Conservation (phyloP, 2,797 vertebrate genomes). For the Naso thynnoides region DNA sequence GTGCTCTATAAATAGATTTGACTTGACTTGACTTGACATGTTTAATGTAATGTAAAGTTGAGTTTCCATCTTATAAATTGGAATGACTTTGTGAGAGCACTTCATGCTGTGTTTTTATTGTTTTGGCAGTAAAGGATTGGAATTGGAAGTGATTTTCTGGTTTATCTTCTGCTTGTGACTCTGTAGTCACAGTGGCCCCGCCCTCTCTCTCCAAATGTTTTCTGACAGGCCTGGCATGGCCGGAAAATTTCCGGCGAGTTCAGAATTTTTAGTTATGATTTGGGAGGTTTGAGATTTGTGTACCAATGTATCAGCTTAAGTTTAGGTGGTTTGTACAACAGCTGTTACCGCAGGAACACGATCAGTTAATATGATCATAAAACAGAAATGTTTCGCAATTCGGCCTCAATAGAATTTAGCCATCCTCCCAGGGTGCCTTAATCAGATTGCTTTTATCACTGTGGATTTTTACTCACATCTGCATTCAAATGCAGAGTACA, state of each 20-base stretch:
- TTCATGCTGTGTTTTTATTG: not conserved
- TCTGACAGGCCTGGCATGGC: not conserved
- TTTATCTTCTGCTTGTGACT: not conserved
- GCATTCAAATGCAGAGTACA: not conserved
- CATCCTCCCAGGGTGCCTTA: not conserved
- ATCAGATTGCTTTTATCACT: not conserved
- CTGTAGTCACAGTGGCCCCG: not conserved
- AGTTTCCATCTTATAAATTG: not conserved
- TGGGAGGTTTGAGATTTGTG: too few species aligned
- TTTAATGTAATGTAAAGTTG: not conserved
- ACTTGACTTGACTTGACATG: too few species aligned
- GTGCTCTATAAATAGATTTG: too few species aligned
- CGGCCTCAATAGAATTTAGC: not conserved
- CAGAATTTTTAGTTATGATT: too few species aligned
- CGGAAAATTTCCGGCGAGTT: conserved; percentile 6
- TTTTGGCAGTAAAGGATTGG: not conserved
- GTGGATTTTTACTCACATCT: not conserved
- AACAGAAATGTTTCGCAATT: not conserved
- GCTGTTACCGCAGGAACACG: not conserved
- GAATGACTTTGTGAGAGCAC: not conserved
- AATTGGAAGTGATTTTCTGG: not conserved
- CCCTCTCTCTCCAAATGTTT: not conserved
- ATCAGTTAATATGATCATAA: not conserved
- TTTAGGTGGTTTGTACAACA: too few species aligned
- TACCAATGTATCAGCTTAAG: too few species aligned